phyloP scores from a whole-genome alignment of 2,797 vertebrate genomes.

The Sebastes minor region DNA sequence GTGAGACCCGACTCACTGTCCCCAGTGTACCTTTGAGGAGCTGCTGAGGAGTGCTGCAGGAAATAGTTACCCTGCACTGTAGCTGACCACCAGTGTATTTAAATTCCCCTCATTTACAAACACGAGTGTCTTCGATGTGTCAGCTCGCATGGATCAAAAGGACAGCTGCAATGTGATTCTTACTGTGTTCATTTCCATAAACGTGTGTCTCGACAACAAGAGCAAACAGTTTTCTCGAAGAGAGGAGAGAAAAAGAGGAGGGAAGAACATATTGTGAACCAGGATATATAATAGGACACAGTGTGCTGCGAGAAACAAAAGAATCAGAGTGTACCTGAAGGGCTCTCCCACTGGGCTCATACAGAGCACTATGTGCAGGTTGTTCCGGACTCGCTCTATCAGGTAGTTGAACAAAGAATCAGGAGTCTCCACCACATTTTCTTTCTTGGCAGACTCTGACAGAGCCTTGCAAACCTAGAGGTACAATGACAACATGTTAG shows the following conservation, averaged over 20 bases:
- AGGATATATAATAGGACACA: neutral
- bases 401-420: constrained; percentile 88
- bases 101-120: too few relatives aligned
- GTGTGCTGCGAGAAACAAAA: neutral
- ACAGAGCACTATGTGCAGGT: constrained; percentile 90
- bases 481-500: neutral
- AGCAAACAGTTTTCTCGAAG: neutral
- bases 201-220: neutral
- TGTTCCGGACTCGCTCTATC: constrained; percentile 89
- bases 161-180: neutral
- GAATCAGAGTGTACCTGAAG: constrained; percentile 84
- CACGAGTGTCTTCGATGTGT: neutral
- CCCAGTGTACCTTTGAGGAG: neutral
- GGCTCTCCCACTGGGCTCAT: constrained; percentile 91
- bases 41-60: neutral
- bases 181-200: neutral
- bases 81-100: neutral
- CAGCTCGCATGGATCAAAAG: neutral
- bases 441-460: constrained; percentile 81
- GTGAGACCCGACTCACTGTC: neutral
- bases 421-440: constrained; percentile 82
- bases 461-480: constrained; percentile 83
- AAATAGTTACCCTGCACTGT: neutral
- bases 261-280: neutral
- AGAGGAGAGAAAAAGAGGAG: neutral